Percentiles rank a stretch among this genome's conserved stretches.
Conservation (phyloP, 2,113 vertebrate genomes). For the Rallus limicola region DNA sequence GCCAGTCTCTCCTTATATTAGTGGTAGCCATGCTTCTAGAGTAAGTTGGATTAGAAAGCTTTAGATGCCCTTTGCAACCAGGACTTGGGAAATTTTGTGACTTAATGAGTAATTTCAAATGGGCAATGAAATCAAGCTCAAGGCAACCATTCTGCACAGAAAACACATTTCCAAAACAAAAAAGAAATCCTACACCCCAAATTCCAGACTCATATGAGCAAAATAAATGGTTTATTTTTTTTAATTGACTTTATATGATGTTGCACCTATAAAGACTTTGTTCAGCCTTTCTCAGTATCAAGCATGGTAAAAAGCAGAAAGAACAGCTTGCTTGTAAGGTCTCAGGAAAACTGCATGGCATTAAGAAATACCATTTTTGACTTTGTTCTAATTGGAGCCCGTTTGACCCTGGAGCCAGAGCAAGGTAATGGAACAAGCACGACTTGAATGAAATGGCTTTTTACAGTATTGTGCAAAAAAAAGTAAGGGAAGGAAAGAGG, state of each 20-base stretch:
- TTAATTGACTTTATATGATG: background rate
- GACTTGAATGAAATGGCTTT: background rate
- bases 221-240: background rate
- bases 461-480: background rate
- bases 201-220: background rate
- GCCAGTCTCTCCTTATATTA: background rate
- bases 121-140: background rate
- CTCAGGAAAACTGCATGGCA: slow-evolving; percentile 29
- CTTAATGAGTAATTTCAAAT: background rate
- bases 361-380: slow-evolving; percentile 18
- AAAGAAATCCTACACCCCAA: background rate
- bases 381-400: slow-evolving; percentile 49
- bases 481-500: background rate
- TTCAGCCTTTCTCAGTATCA: background rate
- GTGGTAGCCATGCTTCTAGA: background rate
- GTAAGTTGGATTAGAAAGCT: background rate
- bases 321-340: slow-evolving; percentile 27
- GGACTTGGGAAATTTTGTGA: background rate
- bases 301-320: background rate
- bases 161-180: background rate
- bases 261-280: background rate
- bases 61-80: background rate
- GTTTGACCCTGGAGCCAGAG: slow-evolving; percentile 57
- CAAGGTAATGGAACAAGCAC: slow-evolving; percentile 40
- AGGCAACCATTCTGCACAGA: background rate